A percentile compares a stretch with the other conserved stretches of the same genome.
phyloP scores from a whole-genome alignment of 1,140 invertebrate genomes.

The Neodiprion lecontei region DNA sequence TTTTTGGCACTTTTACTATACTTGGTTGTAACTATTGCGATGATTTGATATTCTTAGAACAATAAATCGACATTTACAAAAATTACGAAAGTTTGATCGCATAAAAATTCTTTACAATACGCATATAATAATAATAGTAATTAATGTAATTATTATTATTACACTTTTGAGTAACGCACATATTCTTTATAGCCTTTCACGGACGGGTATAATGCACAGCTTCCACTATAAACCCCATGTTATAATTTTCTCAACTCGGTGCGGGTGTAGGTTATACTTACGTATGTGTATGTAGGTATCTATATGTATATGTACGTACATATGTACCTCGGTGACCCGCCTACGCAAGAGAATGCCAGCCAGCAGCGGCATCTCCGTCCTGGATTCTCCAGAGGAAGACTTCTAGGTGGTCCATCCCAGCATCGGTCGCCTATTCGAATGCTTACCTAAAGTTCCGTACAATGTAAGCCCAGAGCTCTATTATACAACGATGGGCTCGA shows the following conservation, averaged over 20 bases:
- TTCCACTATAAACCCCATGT: not conserved
- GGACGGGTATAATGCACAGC: no score
- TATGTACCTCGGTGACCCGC: not conserved
- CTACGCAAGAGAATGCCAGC: constrained; percentile 6
- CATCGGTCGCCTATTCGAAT: not conserved
- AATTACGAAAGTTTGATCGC: no score
- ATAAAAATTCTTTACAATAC: no score
- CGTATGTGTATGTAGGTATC: no score
- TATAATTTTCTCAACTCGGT: not conserved
- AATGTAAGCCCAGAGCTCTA: not conserved
- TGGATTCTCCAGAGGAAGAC: not conserved
- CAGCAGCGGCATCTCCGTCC: not conserved
- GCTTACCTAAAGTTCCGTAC: no score
- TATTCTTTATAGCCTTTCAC: no score
- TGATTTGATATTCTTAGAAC: no score
- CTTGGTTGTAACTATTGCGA: no score
- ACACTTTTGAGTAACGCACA: not conserved
- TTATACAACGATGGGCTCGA: not conserved
- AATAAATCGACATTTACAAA: no score
- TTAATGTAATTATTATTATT: not conserved
- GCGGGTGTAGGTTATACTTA: not conserved
- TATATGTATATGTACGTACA: no score
- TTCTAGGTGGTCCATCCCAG: constrained; percentile 1
- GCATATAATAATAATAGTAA: no score
- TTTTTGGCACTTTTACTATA: no score